These are phyloP conservation scores for Campoplex nolae DNA, from an alignment of 2,888 invertebrate genomes.

Conservation along the genomic window DNA sequence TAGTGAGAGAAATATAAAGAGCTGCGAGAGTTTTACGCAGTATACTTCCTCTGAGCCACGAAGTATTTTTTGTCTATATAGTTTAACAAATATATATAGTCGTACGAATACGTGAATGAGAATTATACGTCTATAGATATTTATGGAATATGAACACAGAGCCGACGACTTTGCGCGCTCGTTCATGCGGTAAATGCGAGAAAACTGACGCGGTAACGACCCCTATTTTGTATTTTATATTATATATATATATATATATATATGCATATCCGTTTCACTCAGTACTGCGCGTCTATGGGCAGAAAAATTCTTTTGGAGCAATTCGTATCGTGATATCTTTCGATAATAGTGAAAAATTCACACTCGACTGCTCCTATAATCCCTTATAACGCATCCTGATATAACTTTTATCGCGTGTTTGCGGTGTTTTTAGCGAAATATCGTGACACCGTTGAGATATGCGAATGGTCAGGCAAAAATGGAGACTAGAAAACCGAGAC, in stretches of 20 bases:
- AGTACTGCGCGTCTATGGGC: background rate
- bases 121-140: background rate
- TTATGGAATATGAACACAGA: constrained; percentile 57
- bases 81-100: constrained; percentile 2
- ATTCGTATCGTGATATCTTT: constrained; percentile 33
- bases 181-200: constrained; percentile 74
- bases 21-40: constrained; percentile 69
- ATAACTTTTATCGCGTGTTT: constrained; percentile 26
- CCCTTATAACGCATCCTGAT: constrained; percentile 21
- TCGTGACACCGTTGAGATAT: background rate
- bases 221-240: constrained; percentile 19
- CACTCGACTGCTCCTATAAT: constrained; percentile 49
- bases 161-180: constrained; percentile 75
- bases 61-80: constrained; percentile 21
- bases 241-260: background rate
- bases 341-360: constrained; percentile 16
- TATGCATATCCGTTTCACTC: background rate
- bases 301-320: constrained; percentile 9
- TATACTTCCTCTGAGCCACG: constrained; percentile 52
- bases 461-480: background rate
- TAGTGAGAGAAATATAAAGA: constrained; percentile 63
- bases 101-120: background rate
- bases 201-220: constrained; percentile 57
- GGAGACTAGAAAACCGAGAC: background rate
- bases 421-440: constrained; percentile 14